phyloP scores from a whole-genome alignment of 1,140 invertebrate genomes.

The Onthophagus taurus region DNA sequence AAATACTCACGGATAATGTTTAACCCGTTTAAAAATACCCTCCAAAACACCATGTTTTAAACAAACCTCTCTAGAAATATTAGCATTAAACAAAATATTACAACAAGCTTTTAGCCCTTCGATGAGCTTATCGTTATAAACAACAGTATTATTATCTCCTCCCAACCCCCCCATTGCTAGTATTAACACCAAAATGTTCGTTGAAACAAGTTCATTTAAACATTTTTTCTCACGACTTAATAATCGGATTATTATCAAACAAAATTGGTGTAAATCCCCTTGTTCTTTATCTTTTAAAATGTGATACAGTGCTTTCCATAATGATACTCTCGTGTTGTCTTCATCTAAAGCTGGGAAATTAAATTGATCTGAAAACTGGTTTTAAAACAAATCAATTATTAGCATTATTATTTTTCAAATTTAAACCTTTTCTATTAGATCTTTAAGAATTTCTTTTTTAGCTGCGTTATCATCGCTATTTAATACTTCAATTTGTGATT shows the following conservation, averaged over 20 bases:
- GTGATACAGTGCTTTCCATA: conserved; percentile 47
- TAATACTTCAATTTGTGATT: too few relatives aligned
- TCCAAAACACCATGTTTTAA: conserved; percentile 62
- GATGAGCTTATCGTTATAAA: conserved; percentile 34
- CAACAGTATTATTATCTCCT: conserved; percentile 32
- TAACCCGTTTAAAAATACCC: conserved; percentile 64
- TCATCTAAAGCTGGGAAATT: conserved; percentile 43
- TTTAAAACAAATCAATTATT: too few relatives aligned
- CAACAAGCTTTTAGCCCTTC: conserved; percentile 76
- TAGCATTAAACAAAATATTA: conserved; percentile 80
- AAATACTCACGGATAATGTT: conserved; percentile 49
- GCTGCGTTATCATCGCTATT: too few relatives aligned
- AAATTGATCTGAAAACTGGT: too few relatives aligned
- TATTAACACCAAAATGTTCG: conserved; percentile 54
- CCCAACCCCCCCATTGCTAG: conserved; percentile 54
- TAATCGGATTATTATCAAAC: conserved; percentile 42
- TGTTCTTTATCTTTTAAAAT: conserved; percentile 39
- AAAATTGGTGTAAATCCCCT: conserved; percentile 37
- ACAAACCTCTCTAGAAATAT: conserved; percentile 56
- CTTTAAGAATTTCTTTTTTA: too few relatives aligned
- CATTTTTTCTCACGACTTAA: conserved; percentile 65
- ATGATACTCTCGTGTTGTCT: conserved; percentile 38
- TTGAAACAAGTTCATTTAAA: conserved; percentile 58
- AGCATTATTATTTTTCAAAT: too few relatives aligned
- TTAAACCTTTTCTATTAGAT: too few relatives aligned